Evolutionary conservation across 2,113 vertebrate genomes (phyloP).

Genomic region (Romanogobio albipinnatus): DNA sequence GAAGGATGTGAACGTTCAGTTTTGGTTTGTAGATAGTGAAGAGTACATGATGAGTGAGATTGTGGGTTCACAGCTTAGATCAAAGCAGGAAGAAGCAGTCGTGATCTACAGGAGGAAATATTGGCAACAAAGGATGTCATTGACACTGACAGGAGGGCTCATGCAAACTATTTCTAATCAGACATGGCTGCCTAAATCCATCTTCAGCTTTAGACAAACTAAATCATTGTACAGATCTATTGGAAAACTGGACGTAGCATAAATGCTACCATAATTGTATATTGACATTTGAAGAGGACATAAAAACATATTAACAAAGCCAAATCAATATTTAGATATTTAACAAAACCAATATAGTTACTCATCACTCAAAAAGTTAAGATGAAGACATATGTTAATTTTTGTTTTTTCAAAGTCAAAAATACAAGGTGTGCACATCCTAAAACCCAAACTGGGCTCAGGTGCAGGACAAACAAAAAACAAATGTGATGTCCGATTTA

Average conservation of each 20-base stretch:
- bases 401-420: no score
- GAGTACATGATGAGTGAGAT: neutral
- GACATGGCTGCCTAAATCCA: neutral
- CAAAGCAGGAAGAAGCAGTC: constrained; percentile 56
- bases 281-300: neutral
- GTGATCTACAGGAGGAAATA: constrained; percentile 53
- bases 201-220: neutral
- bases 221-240: neutral
- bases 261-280: neutral
- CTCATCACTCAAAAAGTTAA: neutral
- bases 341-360: neutral
- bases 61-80: neutral
- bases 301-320: neutral
- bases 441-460: no score
- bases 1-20: constrained; percentile 4
- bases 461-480: no score
- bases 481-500: no score
- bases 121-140: constrained; percentile 59
- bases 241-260: neutral
- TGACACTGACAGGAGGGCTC: constrained; percentile 57
- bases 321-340: no score
- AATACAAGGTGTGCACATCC: no score
- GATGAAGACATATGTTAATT: neutral
- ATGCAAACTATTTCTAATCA: constrained; percentile 64
- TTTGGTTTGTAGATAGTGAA: constrained; percentile 3